Evolutionary conservation across 2,888 invertebrate genomes (phyloP), one percentile per base, ranked within the genome.

Genomic region (Synergus laeviventris): DNA sequence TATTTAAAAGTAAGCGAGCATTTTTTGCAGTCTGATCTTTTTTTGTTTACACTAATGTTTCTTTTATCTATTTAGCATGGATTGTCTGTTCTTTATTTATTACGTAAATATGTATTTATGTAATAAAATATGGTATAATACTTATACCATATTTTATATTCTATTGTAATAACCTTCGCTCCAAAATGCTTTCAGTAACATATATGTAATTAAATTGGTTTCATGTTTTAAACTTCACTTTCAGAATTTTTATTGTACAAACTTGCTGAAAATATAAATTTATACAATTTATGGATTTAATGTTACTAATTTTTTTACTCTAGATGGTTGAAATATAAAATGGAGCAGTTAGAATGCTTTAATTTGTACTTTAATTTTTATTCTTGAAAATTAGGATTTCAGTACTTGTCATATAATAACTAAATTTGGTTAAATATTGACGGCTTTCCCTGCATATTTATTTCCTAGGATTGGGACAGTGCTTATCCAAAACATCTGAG

Each of bases 401-500:
- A 39, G n/a, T 56, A 16, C 31, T 60, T 24, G 9, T 16, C 21
- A 24, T 70, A 8, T 39, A 16, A 62, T 38, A n/a, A 31, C 11
- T 42, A 31, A 49, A 31, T n/a, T 49, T 36, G 12, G 21, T 49
- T 49, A 49, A 70, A 18, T 5, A 45, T 45, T 36, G 31, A 36
- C 31, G 36, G 11, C n/a, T 49, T 64, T 59, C 24, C 21, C 16
- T 70, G 49, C 70, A 70, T 49, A 45, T 49, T 45, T n/a, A 49
- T 70, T 70, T 36, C 45, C 9, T 31, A 49, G 49, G n/a, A 31
- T 61, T 45, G 39, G 21, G 39, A 16, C 60, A 24, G 5, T n/a
- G 16, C 21, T 21, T 74, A 42, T 60, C 2, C 45, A 60, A 18
- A 24, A 16, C 60, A 21, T 21, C 42, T 74, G 56, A 70, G 82